Evolutionary conservation across 2,888 invertebrate genomes (phyloP), one percentile per base, ranked within the genome.

Genomic region (Netelia fuscicornis): DNA sequence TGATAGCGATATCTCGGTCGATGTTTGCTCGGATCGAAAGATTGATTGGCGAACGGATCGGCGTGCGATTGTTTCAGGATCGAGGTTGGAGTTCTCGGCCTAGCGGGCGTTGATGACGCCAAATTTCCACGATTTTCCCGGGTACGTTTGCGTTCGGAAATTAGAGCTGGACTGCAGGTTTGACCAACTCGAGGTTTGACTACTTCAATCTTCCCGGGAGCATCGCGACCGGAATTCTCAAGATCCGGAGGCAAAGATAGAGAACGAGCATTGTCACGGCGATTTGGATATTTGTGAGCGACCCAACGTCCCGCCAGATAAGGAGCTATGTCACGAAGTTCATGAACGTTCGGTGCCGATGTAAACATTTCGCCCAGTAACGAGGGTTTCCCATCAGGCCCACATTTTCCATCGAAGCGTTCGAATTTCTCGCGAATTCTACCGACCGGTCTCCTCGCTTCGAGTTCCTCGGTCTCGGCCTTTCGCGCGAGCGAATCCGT

Each of bases 251-350:
- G 95, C 6, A 95, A 94, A 0, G 95, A 95, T 62, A 97, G 90
- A 1, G 97, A 95, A 70, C 96, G 94, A 74, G 96, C 95, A 90
- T 97, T 97, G 89, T 97, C 97, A 81, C 95, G 95, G 1, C 95
- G 95, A 88, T 95, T 96, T 0, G 97, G 97, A 92, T 96, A 97
- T 88, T 95, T 96, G 92, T 98, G 98, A 0, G 98, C 97, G 54
- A 96, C 95, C 97, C 98, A 98, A 8, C 96, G 95, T 1, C 97
- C 97, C 0, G 96, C 96, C 84, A 98, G 93, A 93, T 97, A 97
- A 0, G 97, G 97, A 0, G 97, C 96, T 72, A 97, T 97, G 89
- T 97, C 97, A 10, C 96, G 95, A 1, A 97, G 94, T 90, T 97
- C 97, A 87, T 96, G 95, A 23, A 98, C 95, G 90, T 97, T 97